Evolutionary conservation across 2,113 vertebrate species (phyloP), one percentile per base, ranked within the genome.

Genomic region (Tupaia chinensis): DNA sequence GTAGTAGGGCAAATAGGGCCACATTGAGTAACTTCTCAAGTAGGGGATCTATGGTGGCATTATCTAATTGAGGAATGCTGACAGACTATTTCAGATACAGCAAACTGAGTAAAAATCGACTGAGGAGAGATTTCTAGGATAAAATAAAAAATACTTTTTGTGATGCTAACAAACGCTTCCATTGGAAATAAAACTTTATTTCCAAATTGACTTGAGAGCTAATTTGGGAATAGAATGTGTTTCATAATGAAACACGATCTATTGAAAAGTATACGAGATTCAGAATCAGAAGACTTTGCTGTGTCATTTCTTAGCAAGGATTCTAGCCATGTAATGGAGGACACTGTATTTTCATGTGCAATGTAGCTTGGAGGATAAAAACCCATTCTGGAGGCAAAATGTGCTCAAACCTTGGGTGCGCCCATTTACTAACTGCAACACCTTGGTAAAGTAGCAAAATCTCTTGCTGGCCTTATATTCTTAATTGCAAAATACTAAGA

Each of bases 101-200:
- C 9, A 63, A 81, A 79, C 91, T 25, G 6, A 81, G 23, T 66
- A 84, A 63, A 23, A n/a, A 78, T 80, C 83, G 92, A 19, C 72
- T n/a, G 11, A 83, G 54, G 61, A 74, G 58, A 76, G n/a, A 83
- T 87, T 70, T 92, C n/a, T n/a, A 25, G 25, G 53, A n/a, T 34
- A 27, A 78, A 32, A 72, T 27, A 23, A 63, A 88, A 95, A 81
- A 58, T 16, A n/a, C 53, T 93, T 70, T 87, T 53, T 93, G 22
- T 88, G 8, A 29, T 80, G 91, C 23, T 79, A 90, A 10, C 53
- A 90, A 70, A 84, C 77, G 14, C 17, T 11, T 92, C 66, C 19
- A 69, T 73, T 74, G 87, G 68, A 83, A 77, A 96, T 74, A 27
- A 81, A 88, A 16, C n/a, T 94, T 91, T 4, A 93, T 84, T 85